Percentiles rank a stretch among this genome's conserved stretches.
These are phyloP conservation scores for Pogonognathellus flavescens DNA, from an alignment of 1,140 invertebrate species.

Conservation along the genomic window DNA sequence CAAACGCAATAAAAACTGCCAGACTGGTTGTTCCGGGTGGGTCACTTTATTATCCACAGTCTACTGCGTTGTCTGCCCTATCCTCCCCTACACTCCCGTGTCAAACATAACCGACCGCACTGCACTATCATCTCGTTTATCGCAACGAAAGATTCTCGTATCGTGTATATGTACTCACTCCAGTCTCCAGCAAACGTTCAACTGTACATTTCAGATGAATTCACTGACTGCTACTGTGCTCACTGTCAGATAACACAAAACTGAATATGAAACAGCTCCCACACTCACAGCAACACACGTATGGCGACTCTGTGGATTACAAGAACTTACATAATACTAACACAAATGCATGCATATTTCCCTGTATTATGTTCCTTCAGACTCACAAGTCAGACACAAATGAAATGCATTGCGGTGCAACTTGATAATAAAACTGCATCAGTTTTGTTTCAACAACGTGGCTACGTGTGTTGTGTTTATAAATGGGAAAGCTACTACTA, in stretches of 20 bases:
- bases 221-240: neutral
- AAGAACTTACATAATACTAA: too few species aligned
- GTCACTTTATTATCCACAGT: conserved; percentile 37
- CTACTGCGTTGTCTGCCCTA: conserved; percentile 27
- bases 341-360: too few species aligned
- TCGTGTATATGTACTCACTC: neutral
- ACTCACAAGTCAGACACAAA: too few species aligned
- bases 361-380: too few species aligned
- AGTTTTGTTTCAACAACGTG: too few species aligned
- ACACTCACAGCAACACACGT: too few species aligned
- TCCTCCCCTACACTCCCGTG: conserved; percentile 15
- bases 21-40: conserved; percentile 33
- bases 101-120: neutral
- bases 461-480: too few species aligned
- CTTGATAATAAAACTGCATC: too few species aligned
- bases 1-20: conserved; percentile 6
- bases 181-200: neutral
- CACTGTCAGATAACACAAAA: too few species aligned
- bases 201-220: neutral
- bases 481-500: neutral
- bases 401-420: too few species aligned
- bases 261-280: too few species aligned
- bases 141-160: neutral
- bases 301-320: too few species aligned
- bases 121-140: conserved; percentile 22